These are phyloP conservation scores for Polydrusus pterygomalis DNA, from an alignment of 2,888 invertebrate genomes.

Conservation along the genomic window DNA sequence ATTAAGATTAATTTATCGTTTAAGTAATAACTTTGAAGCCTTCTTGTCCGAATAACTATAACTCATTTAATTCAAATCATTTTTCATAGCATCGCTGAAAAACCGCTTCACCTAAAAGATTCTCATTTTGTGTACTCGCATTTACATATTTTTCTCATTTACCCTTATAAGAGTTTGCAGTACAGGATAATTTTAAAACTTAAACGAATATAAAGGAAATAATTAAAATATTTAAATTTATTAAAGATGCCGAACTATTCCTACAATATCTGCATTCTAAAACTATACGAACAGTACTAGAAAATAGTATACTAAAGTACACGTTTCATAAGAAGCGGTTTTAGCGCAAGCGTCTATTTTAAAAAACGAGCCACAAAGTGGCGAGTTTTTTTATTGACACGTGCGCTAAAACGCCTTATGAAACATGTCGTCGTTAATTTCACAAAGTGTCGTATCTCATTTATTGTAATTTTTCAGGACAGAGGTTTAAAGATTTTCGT, in stretches of 20 bases:
- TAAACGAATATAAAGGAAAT: conserved; percentile 26
- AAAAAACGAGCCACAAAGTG: too few relatives aligned
- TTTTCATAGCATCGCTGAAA: conserved; percentile 12
- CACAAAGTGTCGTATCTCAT: too few relatives aligned
- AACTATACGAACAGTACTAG: too few relatives aligned
- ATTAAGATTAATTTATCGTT: conserved; percentile 13
- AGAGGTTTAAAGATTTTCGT: too few relatives aligned
- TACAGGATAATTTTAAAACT: conserved; percentile 22
- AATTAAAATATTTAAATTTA: conserved; percentile 41
- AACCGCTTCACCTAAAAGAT: conserved; percentile 6
- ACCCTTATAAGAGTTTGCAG: conserved; percentile 12
- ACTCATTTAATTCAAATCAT: conserved; percentile 24
- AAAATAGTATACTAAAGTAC: too few relatives aligned
- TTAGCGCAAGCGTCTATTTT: too few relatives aligned
- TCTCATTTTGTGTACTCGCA: conserved; percentile 37
- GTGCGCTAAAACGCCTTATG: too few relatives aligned
- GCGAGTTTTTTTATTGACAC: too few relatives aligned
- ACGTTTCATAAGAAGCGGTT: too few relatives aligned
- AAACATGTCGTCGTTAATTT: too few relatives aligned
- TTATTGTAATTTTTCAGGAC: too few relatives aligned
- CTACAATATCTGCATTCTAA: too few relatives aligned
- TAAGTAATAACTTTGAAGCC: conserved; percentile 3
- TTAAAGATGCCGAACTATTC: background rate
- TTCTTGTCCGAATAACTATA: background rate
- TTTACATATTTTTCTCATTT: conserved; percentile 53